phyloP scores from a whole-genome alignment of 92 coral and sea anemone genomes.

The Palythoa grandis region DNA sequence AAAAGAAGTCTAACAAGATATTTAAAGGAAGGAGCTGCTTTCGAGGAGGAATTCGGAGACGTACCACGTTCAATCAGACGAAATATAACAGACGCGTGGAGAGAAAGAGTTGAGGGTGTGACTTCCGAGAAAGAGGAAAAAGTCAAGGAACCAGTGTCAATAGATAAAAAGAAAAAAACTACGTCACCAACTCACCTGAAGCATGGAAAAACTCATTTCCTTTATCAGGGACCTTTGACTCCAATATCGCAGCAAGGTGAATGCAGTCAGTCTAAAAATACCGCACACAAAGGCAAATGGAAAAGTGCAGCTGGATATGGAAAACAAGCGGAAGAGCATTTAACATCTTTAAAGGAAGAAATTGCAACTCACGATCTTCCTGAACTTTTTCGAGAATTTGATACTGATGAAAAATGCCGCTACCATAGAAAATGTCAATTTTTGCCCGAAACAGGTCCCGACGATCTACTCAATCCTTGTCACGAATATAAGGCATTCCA shows the following conservation, averaged over 20 bases:
- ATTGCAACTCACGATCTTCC: background rate
- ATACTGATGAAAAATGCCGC: slow-evolving; percentile 25
- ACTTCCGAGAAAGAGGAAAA: background rate
- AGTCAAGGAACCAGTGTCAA: background rate
- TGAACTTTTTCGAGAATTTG: slow-evolving; percentile 27
- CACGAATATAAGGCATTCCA: slow-evolving; percentile 49
- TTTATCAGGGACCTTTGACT: background rate
- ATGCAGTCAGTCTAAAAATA: background rate
- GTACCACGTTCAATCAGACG: slow-evolving; percentile 43
- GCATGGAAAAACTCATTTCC: background rate
- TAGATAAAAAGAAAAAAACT: slow-evolving; percentile 1
- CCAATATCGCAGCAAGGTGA: background rate
- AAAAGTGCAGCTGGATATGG: background rate
- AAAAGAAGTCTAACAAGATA: slow-evolving; percentile 23
- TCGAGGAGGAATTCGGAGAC: slow-evolving; percentile 33
- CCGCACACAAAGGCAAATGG: too few relatives aligned
- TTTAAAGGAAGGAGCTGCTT: slow-evolving; percentile 27
- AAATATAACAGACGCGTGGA: slow-evolving; percentile 41
- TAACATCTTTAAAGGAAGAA: background rate
- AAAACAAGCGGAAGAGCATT: background rate
- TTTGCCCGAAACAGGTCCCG: slow-evolving; percentile 55
- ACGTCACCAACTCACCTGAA: slow-evolving; percentile 3
- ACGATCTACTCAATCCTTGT: slow-evolving; percentile 49
- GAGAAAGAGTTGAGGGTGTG: slow-evolving; percentile 1
- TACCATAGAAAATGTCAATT: slow-evolving; percentile 5